Conservation (phyloP, 2,797 vertebrate genomes). For the Eulemur coronatus region DNA sequence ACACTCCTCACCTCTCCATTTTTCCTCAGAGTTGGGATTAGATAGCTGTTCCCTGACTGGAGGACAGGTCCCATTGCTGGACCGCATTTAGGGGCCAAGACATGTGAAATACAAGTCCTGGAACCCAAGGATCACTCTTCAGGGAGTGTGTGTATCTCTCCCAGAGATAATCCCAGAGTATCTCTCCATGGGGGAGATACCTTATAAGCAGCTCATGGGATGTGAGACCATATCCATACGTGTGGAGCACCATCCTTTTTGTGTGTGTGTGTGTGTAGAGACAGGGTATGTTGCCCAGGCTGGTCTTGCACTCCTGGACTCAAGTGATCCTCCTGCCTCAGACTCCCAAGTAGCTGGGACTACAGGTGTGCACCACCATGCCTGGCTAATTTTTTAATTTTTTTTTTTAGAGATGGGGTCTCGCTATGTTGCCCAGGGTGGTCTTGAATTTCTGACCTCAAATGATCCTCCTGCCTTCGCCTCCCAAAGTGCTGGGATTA, state of each 20-base stretch:
- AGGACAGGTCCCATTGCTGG: neutral
- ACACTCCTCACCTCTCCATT: neutral
- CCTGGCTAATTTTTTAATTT: neutral
- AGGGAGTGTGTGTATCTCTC: too few relatives aligned
- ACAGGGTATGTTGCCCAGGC: neutral
- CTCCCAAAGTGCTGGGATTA: neutral
- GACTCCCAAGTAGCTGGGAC: neutral
- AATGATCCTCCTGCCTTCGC: neutral
- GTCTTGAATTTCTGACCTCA: neutral
- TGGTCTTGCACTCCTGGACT: neutral
- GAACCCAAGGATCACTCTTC: neutral
- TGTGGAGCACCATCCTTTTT: neutral
- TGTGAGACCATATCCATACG: neutral
- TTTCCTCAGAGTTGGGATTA: neutral
- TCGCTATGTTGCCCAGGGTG: neutral
- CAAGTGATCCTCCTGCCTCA: neutral
- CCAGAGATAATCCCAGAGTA: too few relatives aligned
- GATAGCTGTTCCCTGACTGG: accelerated
- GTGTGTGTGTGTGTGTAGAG: too few relatives aligned
- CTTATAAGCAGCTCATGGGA: accelerated
- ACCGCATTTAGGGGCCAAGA: neutral
- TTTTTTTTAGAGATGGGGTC: neutral
- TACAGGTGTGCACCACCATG: neutral
- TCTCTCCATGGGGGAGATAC: neutral
- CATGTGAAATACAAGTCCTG: neutral